phyloP scores from a whole-genome alignment of 2,113 vertebrate species.

The Pterocles gutturalis region DNA sequence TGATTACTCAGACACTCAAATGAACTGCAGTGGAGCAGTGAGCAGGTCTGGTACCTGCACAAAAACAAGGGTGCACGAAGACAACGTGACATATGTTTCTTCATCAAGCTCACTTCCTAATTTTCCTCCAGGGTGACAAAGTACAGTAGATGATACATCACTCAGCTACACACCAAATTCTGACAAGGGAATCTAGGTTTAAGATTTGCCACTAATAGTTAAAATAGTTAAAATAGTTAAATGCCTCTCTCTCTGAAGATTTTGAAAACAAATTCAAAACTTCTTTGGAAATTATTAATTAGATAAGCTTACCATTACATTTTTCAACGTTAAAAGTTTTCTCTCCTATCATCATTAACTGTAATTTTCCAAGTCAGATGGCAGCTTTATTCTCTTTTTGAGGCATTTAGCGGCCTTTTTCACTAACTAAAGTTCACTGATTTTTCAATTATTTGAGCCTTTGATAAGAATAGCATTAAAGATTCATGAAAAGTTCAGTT shows the following conservation, averaged over 20 bases:
- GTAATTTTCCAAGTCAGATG: not conserved
- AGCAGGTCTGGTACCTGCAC: not conserved
- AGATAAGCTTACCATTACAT: not conserved
- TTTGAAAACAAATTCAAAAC: not conserved
- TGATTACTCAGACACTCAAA: not conserved
- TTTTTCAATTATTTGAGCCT: not conserved
- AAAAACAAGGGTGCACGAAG: not conserved
- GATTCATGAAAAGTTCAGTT: not conserved
- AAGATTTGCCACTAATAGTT: not conserved
- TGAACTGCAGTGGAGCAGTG: not conserved
- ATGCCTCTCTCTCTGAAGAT: not conserved
- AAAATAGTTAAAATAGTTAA: not conserved
- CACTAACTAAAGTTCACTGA: not conserved
- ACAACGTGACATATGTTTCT: accelerated
- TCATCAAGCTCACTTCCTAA: not conserved
- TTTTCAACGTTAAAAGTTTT: not conserved
- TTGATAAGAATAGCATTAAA: not conserved
- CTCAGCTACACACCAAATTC: not conserved
- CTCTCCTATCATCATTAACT: not conserved
- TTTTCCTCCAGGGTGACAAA: not conserved
- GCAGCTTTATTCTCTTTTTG: not conserved
- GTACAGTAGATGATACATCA: not conserved
- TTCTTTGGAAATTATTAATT: not conserved
- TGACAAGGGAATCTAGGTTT: not conserved
- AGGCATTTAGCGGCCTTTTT: not conserved